Evolutionary conservation across 23 tunicate genomes (phyloP), one percentile per base, ranked within the genome.

Genomic region (Clavelina lepadiformis): DNA sequence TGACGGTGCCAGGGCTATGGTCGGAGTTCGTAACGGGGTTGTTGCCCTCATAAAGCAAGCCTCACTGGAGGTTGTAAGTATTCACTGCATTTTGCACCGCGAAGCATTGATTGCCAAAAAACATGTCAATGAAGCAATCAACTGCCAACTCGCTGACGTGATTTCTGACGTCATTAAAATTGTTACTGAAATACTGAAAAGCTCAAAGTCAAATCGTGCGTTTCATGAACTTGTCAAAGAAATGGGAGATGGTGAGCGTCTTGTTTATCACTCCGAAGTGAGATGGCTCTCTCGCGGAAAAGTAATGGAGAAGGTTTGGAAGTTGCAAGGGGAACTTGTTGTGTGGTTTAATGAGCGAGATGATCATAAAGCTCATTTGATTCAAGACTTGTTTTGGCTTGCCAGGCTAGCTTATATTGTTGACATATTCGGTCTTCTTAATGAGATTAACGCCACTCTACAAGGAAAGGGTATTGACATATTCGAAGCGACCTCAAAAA

Each of bases 171-270:
- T 77, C 75, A 77, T 53, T 68, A 67, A 68, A 31, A 68, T 56
- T 68, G 82, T 68, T 3, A 67, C 75, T 67, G 28, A 38, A 46
- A 67, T 38, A 67, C 82, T 53, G 32, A 53, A 67, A 45, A 78
- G 45, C 68, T 33, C 77, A 61, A 77, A 77, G 66, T 52, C 55
- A 68, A 69, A 68, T 69, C 76, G 66, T 38, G 65, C 66, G 76
- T 69, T 68, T 77, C 66, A 69, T 77, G 76, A 77, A 77, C 76
- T 68, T 77, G 77, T 68, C 82, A 77, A 38, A 54, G 77, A 77
- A 68, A 67, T 77, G 82, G 76, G 76, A 68, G 76, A 55, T 67
- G 74, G 30, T 67, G 82, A 49, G 82, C 74, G 66, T 77, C 63
- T 69, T 53, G 75, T 29, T 69, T 69, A 53, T 34, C 82, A 77